A percentile compares a stretch with the other conserved stretches of the same genome.
phyloP scores from a whole-genome alignment of 2,888 invertebrate genomes.

The Enchytraeus crypticus region DNA sequence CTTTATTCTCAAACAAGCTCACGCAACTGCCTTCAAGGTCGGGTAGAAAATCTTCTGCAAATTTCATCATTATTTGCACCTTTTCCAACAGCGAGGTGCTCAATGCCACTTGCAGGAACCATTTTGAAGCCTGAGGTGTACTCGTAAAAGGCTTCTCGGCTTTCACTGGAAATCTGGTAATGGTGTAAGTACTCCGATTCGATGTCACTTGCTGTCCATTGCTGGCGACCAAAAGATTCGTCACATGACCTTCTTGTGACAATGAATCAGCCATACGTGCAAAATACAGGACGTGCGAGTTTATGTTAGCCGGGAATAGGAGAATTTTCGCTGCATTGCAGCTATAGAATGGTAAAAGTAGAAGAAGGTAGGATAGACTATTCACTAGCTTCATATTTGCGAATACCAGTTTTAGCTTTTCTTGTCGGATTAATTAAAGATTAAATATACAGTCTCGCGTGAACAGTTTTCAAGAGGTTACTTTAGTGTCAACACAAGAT shows the following conservation, averaged over 20 bases:
- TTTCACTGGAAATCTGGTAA: background rate
- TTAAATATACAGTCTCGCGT: too few species aligned
- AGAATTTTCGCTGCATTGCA: too few species aligned
- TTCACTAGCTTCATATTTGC: too few species aligned
- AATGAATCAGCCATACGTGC: background rate
- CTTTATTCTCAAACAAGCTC: background rate
- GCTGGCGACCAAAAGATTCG: background rate
- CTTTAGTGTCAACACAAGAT: too few species aligned
- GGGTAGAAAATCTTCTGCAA: background rate
- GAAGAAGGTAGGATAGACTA: too few species aligned
- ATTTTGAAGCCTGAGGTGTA: background rate
- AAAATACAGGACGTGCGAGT: conserved; percentile 1
- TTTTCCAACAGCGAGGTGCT: background rate
- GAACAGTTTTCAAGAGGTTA: too few species aligned
- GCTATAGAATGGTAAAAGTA: too few species aligned
- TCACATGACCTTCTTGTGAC: background rate
- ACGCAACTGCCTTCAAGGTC: background rate
- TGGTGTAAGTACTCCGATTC: background rate
- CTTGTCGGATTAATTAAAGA: too few species aligned
- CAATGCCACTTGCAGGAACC: background rate
- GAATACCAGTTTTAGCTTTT: too few species aligned
- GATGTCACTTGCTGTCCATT: background rate
- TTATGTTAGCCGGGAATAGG: background rate
- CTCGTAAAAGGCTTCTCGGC: background rate
- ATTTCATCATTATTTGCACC: background rate